phyloP scores from a whole-genome alignment of 1,140 invertebrate species.

The Drosophila santomea region DNA sequence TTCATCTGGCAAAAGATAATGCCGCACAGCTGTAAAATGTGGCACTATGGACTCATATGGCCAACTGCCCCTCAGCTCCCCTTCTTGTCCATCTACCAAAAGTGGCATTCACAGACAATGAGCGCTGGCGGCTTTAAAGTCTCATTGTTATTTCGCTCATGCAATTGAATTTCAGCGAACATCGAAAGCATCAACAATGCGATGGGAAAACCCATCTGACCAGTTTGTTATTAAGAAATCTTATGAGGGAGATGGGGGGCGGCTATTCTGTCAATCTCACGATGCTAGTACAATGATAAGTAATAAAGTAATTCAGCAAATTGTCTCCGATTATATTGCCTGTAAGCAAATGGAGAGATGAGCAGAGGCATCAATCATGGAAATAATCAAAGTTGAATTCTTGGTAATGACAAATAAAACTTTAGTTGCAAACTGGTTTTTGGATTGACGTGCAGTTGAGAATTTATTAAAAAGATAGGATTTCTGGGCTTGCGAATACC shows the following conservation, averaged over 20 bases:
- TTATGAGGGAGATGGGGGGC: neutral
- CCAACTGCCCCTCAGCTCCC: neutral
- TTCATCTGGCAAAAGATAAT: slow-evolving; percentile 68
- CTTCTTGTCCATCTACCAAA: neutral
- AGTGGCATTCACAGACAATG: slow-evolving; percentile 29
- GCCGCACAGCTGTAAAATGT: slow-evolving; percentile 66
- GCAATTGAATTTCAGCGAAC: slow-evolving; percentile 43
- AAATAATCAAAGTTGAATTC: neutral
- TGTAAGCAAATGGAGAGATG: slow-evolving; percentile 14
- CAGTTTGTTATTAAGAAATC: slow-evolving; percentile 42
- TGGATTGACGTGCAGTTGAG: neutral
- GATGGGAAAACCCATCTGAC: slow-evolving; percentile 65
- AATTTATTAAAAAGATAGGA: neutral
- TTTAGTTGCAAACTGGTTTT: slow-evolving; percentile 7
- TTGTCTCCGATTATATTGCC: slow-evolving; percentile 32
- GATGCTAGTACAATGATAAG: slow-evolving; percentile 17
- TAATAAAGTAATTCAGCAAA: slow-evolving; percentile 12
- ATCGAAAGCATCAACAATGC: slow-evolving; percentile 29
- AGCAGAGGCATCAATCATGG: slow-evolving; percentile 30
- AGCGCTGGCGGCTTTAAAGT: slow-evolving; percentile 45
- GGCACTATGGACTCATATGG: slow-evolving; percentile 26
- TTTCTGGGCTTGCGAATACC: neutral
- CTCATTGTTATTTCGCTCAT: slow-evolving; percentile 69
- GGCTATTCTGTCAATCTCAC: neutral
- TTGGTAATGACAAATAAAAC: neutral